phyloP scores from a whole-genome alignment of 2,113 vertebrate species.

The Sapajus apella region DNA sequence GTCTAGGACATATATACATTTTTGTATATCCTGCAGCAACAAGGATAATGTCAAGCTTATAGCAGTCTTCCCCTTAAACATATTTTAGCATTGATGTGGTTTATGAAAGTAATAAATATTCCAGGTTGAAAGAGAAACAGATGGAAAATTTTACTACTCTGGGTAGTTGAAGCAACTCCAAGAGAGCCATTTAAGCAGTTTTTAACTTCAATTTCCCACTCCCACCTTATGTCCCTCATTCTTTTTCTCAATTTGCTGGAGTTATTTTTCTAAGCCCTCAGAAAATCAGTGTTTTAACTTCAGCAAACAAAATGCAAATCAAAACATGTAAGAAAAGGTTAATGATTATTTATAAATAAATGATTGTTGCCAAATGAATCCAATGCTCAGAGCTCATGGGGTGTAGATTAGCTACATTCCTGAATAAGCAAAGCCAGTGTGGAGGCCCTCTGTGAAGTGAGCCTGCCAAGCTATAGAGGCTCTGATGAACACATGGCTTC shows the following conservation, averaged over 20 bases:
- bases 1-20: not conserved
- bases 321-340: conserved; percentile 32
- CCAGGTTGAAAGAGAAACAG: not conserved
- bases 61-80: not conserved
- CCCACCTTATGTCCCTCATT: not conserved
- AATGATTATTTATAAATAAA: conserved; percentile 56
- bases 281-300: conserved; percentile 35
- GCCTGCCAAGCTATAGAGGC: not conserved
- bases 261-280: conserved; percentile 8
- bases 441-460: not conserved
- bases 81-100: not conserved
- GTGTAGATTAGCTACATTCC: conserved; percentile 27
- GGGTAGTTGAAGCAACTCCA: not conserved
- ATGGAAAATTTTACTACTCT: not conserved
- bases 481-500: conserved; percentile 17
- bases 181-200: not conserved
- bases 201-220: conserved; percentile 48
- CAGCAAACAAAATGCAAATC: conserved; percentile 2
- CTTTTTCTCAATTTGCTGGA: not conserved
- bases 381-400: not conserved
- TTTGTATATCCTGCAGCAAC: not conserved
- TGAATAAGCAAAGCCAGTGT: not conserved
- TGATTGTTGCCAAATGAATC: conserved; percentile 17
- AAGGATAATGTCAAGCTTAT: not conserved
- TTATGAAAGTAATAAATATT: conserved; percentile 6